These are phyloP conservation scores for Helicoverpa zea DNA, from an alignment of 1,140 invertebrate genomes.

Conservation along the genomic window DNA sequence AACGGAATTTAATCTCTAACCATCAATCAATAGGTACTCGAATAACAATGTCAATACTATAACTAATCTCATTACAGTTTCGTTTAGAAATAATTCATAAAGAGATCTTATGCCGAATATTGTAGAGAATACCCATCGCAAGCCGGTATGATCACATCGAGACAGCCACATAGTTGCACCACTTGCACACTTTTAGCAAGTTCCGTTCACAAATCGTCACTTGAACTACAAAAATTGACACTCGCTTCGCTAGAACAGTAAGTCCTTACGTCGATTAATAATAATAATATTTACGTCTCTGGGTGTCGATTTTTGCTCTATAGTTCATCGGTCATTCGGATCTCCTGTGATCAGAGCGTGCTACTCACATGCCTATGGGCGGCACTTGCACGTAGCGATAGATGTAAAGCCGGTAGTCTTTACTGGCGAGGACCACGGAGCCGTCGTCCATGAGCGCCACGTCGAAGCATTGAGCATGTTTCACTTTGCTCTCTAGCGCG, in stretches of 20 bases:
- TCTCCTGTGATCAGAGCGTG: constrained; percentile 74
- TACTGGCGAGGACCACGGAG: constrained; percentile 99
- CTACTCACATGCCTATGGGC: constrained; percentile 93
- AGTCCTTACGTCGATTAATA: constrained; percentile 57
- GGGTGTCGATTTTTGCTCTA: constrained; percentile 74
- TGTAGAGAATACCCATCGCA: constrained; percentile 69
- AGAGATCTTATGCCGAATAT: constrained; percentile 77
- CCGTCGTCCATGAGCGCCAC: constrained; percentile 99
- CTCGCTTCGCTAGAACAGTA: constrained; percentile 72
- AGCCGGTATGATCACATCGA: constrained; percentile 80
- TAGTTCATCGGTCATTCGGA: constrained; percentile 77
- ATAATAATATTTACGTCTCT: constrained; percentile 63
- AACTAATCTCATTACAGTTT: constrained; percentile 86
- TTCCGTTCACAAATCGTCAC: constrained; percentile 73
- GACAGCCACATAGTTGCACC: constrained; percentile 72
- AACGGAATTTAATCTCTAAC: constrained; percentile 83
- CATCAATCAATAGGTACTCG: constrained; percentile 78
- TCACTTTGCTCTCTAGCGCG: constrained; percentile 99
- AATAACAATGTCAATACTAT: constrained; percentile 86
- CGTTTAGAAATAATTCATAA: constrained; percentile 80
- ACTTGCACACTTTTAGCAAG: constrained; percentile 75
- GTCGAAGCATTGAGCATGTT: constrained; percentile 99
- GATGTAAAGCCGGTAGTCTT: constrained; percentile 99
- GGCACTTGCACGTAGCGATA: constrained; percentile 98
- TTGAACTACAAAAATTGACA: constrained; percentile 81